These are phyloP conservation scores for Malachius bipustulatus DNA, from an alignment of 2,888 invertebrate species.

Conservation along the genomic window DNA sequence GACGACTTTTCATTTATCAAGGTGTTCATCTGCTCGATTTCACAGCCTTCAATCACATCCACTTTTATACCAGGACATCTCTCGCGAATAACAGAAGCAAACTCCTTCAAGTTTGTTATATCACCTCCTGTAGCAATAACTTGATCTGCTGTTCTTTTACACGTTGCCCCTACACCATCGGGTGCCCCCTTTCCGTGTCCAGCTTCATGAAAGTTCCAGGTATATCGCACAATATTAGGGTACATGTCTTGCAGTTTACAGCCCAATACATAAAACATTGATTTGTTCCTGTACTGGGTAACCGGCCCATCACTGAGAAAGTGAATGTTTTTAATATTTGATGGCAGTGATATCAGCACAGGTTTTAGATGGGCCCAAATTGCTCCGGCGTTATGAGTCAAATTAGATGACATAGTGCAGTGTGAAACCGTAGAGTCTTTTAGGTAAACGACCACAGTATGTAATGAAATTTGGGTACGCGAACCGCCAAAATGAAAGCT, in stretches of 20 bases:
- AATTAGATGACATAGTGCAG: conserved; percentile 25
- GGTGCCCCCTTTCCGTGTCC: conserved; percentile 21
- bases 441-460: conserved; percentile 16
- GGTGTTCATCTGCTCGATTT: too few relatives aligned
- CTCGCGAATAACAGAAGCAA: conserved; percentile 17
- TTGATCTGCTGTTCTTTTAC: conserved; percentile 28
- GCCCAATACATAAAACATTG: background rate
- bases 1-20: too few relatives aligned
- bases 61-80: conserved; percentile 18
- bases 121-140: conserved; percentile 26
- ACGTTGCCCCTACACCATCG: conserved; percentile 27
- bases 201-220: conserved; percentile 7
- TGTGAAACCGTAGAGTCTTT: too few relatives aligned
- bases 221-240: conserved; percentile 17
- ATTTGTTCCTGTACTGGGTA: too few relatives aligned
- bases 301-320: too few relatives aligned
- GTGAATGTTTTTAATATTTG: too few relatives aligned
- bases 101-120: conserved; percentile 21
- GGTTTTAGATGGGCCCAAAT: too few relatives aligned
- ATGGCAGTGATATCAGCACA: too few relatives aligned
- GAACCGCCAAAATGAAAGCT: conserved; percentile 16
- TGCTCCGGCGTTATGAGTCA: conserved; percentile 20
- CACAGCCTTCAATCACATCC: too few relatives aligned
- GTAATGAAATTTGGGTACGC: conserved; percentile 14
- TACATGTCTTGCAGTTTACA: conserved; percentile 7